These are phyloP conservation scores for Microcaecilia unicolor DNA, from an alignment of 2,797 vertebrate species.

Conservation along the genomic window DNA sequence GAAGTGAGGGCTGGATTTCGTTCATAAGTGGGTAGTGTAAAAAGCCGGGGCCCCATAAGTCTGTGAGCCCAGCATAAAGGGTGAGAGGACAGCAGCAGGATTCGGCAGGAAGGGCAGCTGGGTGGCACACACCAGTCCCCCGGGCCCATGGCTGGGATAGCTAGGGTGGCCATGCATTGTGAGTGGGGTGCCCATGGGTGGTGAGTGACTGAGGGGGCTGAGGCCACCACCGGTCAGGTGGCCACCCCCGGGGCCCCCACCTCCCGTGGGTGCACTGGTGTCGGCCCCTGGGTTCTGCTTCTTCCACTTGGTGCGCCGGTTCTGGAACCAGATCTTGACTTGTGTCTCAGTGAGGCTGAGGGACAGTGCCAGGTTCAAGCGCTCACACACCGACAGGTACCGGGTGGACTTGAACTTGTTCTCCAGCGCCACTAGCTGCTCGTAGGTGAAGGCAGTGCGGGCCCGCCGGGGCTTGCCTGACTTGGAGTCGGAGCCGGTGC, in stretches of 20 bases:
- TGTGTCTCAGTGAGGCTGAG: constrained; percentile 88
- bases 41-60: constrained; percentile 87
- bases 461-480: constrained; percentile 84
- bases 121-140: constrained; percentile 77
- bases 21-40: constrained; percentile 90
- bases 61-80: constrained; percentile 91
- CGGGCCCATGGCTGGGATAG: constrained; percentile 67
- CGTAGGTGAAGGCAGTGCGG: constrained; percentile 89
- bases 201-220: constrained; percentile 85
- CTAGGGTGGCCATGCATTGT: constrained; percentile 75
- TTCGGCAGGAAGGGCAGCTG: constrained; percentile 90
- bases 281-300: constrained; percentile 90
- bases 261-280: constrained; percentile 77
- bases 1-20: no score
- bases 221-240: constrained; percentile 56
- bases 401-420: constrained; percentile 94
- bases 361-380: constrained; percentile 85
- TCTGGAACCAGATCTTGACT: constrained; percentile 95
- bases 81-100: constrained; percentile 80
- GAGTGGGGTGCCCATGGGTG: constrained; percentile 76
- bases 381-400: constrained; percentile 87
- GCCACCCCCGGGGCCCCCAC: constrained; percentile 33
- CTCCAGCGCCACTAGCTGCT: constrained; percentile 88
- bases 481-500: constrained; percentile 87
- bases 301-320: constrained; percentile 92